Evolutionary conservation across 2,888 invertebrate genomes (phyloP), one percentile per base, ranked within the genome.

Genomic region (Ectemnius cavifrons): DNA sequence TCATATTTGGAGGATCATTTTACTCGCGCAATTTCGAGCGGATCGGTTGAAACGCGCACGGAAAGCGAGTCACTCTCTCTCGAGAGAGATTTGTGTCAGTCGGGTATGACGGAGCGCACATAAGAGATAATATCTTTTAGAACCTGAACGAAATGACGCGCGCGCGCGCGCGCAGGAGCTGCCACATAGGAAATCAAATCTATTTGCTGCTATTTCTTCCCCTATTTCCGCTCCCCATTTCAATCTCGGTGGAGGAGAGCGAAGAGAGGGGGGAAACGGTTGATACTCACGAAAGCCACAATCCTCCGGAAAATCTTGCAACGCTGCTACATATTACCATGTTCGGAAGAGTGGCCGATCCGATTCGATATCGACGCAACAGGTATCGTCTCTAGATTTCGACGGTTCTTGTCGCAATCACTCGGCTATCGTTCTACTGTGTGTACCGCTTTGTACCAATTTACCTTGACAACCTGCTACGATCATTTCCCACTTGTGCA

Each of bases 141-240:
- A 13, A n/a, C 13, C 28, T 2, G n/a, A 27, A 20, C 1, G 27
- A n/a, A 52, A 45, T 16, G 2, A 20, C 16, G 57, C 57, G 47
- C 47, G 46, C 57, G 47, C 47, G 46, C 23, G n/a, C 47, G 5
- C 47, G 37, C 45, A 16, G 13, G 16, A 61, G 14, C 18, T 27
- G 27, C 28, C 14, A 52, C 20, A 20, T 16, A 52, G 58, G 37
- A 69, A 67, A 73, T 75, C 56, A 46, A 57, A 61, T 63, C 23
- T 20, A 67, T 70, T 74, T 70, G 16, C 57, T 27, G 28, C 61
- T 28, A 56, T 63, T 63, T 46, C 16, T 56, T 46, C 11, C 18
- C 37, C 28, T 3, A 46, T 59, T 58, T 75, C 60, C 60, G 37
- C 23, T 62, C 62, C 16, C 47, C 67, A 63, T 61, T 49, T 66